phyloP scores from a whole-genome alignment of 2,888 invertebrate genomes.

The Scaptomyza flava region DNA sequence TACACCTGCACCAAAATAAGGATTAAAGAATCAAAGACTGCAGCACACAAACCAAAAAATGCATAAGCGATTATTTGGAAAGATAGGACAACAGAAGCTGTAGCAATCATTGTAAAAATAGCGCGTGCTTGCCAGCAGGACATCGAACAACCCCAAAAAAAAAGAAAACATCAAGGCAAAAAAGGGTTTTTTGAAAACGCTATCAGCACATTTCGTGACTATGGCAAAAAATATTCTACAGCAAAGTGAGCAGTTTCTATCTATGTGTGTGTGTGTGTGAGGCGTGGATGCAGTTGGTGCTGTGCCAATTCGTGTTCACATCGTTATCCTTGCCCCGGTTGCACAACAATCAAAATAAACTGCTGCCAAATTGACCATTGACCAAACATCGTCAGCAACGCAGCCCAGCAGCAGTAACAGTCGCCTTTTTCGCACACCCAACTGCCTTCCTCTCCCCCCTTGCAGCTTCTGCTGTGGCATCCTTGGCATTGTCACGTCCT shows the following conservation, averaged over 20 bases:
- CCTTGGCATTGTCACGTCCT: conserved; percentile 65
- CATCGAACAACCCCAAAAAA: conserved; percentile 14
- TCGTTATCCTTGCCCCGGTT: conserved; percentile 77
- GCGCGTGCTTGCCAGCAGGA: conserved; percentile 39
- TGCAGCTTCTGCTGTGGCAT: conserved; percentile 6
- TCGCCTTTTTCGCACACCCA: background rate
- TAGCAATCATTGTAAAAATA: background rate
- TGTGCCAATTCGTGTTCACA: conserved; percentile 67
- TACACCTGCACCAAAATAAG: conserved; percentile 23
- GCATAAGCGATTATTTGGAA: conserved; percentile 55
- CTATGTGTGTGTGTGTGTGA: conserved; percentile 2
- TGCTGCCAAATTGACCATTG: conserved; percentile 80
- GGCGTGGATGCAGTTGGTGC: conserved; percentile 49
- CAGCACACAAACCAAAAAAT: conserved; percentile 18
- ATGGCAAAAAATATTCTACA: conserved; percentile 56
- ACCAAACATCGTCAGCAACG: conserved; percentile 67
- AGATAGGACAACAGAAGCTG: conserved; percentile 18
- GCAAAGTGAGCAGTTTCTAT: conserved; percentile 2
- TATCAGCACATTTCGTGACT: conserved; percentile 74
- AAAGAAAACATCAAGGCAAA: conserved; percentile 6
- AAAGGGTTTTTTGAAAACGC: conserved; percentile 36
- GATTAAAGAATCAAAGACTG: conserved; percentile 13
- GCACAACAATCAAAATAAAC: conserved; percentile 81
- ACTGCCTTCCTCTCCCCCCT: background rate
- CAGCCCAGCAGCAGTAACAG: conserved; percentile 1